A percentile compares a stretch with the other conserved stretches of the same genome.
Evolutionary conservation across 2,888 invertebrate genomes (phyloP).

Genomic region (Tillus elongatus): DNA sequence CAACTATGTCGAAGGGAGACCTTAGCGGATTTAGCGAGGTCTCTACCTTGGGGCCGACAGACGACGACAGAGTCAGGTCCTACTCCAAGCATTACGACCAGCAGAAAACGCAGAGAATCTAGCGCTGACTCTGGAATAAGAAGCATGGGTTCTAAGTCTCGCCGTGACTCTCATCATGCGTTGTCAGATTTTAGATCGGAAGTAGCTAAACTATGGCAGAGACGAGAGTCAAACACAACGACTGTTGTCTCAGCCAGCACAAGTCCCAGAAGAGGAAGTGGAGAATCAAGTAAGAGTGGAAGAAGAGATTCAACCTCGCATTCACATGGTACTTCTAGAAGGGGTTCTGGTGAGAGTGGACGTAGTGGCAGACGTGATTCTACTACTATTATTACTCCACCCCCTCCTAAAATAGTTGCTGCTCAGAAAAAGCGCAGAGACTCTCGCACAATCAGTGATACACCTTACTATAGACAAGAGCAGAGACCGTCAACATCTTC

Average conservation of each 20-base stretch:
- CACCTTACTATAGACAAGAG: constrained; percentile 51
- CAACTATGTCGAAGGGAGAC: constrained; percentile 79
- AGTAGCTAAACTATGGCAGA: constrained; percentile 61
- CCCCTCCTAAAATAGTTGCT: constrained; percentile 50
- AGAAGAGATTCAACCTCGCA: constrained; percentile 57
- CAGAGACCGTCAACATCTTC: constrained; percentile 63
- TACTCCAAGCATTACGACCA: constrained; percentile 37
- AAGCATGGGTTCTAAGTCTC: constrained; percentile 57
- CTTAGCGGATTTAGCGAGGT: constrained; percentile 77
- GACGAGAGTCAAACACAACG: constrained; percentile 52
- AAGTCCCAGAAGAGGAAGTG: constrained; percentile 50
- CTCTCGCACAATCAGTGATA: constrained; percentile 47
- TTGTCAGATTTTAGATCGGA: constrained; percentile 61
- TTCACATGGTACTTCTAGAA: constrained; percentile 42
- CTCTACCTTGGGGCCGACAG: constrained; percentile 71
- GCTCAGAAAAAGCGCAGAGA: constrained; percentile 54
- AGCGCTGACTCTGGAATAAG: constrained; percentile 80
- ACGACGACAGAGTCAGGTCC: constrained; percentile 46
- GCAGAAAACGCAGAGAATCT: constrained; percentile 73
- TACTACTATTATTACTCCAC: constrained; percentile 47
- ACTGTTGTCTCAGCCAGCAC: constrained; percentile 44
- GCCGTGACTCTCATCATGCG: constrained; percentile 63
- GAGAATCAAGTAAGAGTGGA: constrained; percentile 46
- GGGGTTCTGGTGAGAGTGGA: constrained; percentile 62
- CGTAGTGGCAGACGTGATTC: constrained; percentile 64